Evolutionary conservation across 2,888 invertebrate species (phyloP).

Genomic region (Chrysotoxum bicinctum): DNA sequence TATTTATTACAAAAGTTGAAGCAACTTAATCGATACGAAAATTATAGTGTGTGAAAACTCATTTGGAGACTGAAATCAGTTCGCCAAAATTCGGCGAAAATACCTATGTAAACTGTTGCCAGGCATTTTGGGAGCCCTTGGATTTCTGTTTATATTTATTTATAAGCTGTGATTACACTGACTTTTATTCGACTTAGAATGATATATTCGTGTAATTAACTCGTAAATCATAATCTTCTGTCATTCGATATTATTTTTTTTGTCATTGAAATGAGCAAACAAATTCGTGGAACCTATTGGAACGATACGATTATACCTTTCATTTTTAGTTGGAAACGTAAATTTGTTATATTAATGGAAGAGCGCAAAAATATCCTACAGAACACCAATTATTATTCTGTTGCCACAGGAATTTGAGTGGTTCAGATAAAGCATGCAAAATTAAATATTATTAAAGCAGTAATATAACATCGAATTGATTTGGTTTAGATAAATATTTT

Average conservation of each 20-base stretch:
- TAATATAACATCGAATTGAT: background rate
- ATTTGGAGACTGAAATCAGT: background rate
- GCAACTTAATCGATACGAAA: no score
- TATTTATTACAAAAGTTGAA: no score
- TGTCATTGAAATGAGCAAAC: slow-evolving; percentile 7
- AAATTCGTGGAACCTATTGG: background rate
- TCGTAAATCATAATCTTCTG: slow-evolving; percentile 57
- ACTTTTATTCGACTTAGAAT: slow-evolving; percentile 34
- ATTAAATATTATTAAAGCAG: background rate
- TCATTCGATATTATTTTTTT: slow-evolving; percentile 35
- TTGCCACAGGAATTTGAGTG: background rate
- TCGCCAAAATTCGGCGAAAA: background rate
- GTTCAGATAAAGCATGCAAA: background rate
- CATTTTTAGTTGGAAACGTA: background rate
- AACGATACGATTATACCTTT: background rate
- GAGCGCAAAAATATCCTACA: background rate
- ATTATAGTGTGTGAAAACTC: background rate
- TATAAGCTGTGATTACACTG: slow-evolving; percentile 19
- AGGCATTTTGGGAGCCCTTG: background rate
- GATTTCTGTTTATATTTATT: background rate
- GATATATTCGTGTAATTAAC: slow-evolving; percentile 39
- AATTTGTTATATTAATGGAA: slow-evolving; percentile 3
- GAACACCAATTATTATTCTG: background rate
- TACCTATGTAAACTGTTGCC: background rate
- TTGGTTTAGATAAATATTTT: no score